These are phyloP conservation scores for Euproctis similis DNA, from an alignment of 2,888 invertebrate genomes.

Conservation along the genomic window DNA sequence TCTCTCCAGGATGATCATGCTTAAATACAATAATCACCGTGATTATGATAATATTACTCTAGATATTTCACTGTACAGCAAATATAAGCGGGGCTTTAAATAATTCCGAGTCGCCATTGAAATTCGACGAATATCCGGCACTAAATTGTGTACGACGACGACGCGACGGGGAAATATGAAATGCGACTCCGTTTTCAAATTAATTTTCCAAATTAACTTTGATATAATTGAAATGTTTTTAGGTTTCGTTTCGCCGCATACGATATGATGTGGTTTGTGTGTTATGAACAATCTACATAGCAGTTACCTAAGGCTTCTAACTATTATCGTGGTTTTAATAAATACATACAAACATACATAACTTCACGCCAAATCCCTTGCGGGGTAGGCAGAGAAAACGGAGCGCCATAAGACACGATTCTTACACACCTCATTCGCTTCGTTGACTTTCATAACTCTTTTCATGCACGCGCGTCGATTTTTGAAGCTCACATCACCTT, in stretches of 20 bases:
- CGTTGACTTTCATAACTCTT: too few relatives aligned
- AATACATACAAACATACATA: too few relatives aligned
- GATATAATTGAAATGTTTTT: constrained; percentile 18
- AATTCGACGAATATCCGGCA: constrained; percentile 2
- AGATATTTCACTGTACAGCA: not conserved
- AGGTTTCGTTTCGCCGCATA: not conserved
- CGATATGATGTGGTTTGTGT: constrained; percentile 1
- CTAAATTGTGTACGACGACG: not conserved
- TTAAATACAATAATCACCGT: not conserved
- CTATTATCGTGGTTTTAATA: too few relatives aligned
- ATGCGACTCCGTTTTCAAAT: constrained; percentile 7
- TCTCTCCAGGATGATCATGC: not conserved
- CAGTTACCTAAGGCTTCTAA: too few relatives aligned
- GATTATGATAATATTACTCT: not conserved
- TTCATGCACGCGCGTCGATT: too few relatives aligned
- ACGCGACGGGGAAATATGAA: too few relatives aligned
- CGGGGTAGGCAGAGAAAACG: too few relatives aligned
- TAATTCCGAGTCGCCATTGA: not conserved
- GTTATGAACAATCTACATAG: too few relatives aligned
- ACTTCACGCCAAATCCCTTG: too few relatives aligned
- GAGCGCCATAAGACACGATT: too few relatives aligned
- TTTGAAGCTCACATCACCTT: too few relatives aligned
- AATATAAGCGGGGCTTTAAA: not conserved
- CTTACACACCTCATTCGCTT: too few relatives aligned
- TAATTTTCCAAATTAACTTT: constrained; percentile 16